These are phyloP conservation scores for Uropsilus gracilis DNA, from an alignment of 2,113 vertebrate genomes.

Conservation along the genomic window DNA sequence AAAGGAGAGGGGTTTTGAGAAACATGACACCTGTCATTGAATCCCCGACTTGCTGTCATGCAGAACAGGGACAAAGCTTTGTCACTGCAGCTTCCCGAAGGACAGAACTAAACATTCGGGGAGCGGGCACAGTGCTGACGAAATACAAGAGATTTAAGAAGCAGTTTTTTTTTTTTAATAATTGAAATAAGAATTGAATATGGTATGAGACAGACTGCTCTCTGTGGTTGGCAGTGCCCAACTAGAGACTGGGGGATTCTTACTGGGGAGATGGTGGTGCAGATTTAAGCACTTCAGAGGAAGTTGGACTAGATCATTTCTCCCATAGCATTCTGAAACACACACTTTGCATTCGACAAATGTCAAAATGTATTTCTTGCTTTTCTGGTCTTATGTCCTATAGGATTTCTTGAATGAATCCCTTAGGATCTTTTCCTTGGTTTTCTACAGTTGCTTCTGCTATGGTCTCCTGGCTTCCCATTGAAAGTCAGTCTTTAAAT, in stretches of 20 bases:
- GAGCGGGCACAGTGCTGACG: background rate
- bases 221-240: background rate
- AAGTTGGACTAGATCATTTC: conserved; percentile 55
- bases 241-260: background rate
- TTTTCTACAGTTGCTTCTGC: background rate
- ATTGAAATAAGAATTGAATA: conserved; percentile 28
- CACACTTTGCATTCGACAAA: conserved; percentile 60
- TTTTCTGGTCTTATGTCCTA: conserved; percentile 38
- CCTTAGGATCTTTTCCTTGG: background rate
- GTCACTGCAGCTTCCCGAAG: background rate
- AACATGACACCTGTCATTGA: conserved; percentile 9
- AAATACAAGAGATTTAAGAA: background rate
- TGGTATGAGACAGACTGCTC: background rate
- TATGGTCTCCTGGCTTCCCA: background rate
- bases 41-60: conserved; percentile 14
- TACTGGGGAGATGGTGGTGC: background rate
- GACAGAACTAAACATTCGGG: background rate
- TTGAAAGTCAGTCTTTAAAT: conserved; percentile 30
- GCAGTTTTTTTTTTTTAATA: background rate
- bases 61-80: conserved; percentile 16
- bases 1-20: conserved; percentile 28
- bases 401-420: conserved; percentile 54
- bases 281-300: background rate
- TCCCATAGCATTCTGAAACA: conserved; percentile 43
- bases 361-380: conserved; percentile 50